Conservation (phyloP, 2,797 vertebrate species). For the Poecile montanus region DNA sequence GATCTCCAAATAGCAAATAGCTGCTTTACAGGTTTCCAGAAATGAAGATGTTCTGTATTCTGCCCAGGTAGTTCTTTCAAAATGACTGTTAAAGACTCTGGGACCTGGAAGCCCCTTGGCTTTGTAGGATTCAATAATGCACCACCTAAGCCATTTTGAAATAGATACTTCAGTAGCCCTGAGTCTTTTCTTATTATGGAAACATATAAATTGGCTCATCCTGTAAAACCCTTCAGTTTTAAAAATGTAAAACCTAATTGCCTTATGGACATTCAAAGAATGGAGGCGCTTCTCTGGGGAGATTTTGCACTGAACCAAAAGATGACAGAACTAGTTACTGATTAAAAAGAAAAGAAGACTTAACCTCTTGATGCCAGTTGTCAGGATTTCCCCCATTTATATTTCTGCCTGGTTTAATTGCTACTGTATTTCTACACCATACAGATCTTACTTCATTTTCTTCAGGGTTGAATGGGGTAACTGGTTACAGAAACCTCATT, state of each 20-base stretch:
- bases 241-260: slow-evolving; percentile 74
- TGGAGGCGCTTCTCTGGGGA: slow-evolving; percentile 72
- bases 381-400: slow-evolving; percentile 57
- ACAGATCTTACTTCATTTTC: slow-evolving; percentile 21
- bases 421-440: slow-evolving; percentile 20
- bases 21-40: slow-evolving; percentile 16
- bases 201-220: slow-evolving; percentile 64
- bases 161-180: slow-evolving; percentile 47
- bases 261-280: slow-evolving; percentile 73
- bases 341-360: slow-evolving; percentile 66
- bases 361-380: slow-evolving; percentile 63
- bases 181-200: slow-evolving; percentile 70
- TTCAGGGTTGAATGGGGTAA: slow-evolving; percentile 40
- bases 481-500: slow-evolving; percentile 48
- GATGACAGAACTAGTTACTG: slow-evolving; percentile 72
- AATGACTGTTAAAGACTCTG: slow-evolving; percentile 66
- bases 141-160: slow-evolving; percentile 67
- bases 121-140: slow-evolving; percentile 71
- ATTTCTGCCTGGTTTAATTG: slow-evolving; percentile 59
- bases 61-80: slow-evolving; percentile 60
- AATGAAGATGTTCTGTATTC: slow-evolving; percentile 61
- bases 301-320: slow-evolving; percentile 61
- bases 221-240: slow-evolving; percentile 68
- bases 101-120: slow-evolving; percentile 69
- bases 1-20: neutral